These are phyloP conservation scores for Cassiopea andromeda DNA, from an alignment of 30 jellyfish, hydroid and myxozoan species.

Conservation along the genomic window DNA sequence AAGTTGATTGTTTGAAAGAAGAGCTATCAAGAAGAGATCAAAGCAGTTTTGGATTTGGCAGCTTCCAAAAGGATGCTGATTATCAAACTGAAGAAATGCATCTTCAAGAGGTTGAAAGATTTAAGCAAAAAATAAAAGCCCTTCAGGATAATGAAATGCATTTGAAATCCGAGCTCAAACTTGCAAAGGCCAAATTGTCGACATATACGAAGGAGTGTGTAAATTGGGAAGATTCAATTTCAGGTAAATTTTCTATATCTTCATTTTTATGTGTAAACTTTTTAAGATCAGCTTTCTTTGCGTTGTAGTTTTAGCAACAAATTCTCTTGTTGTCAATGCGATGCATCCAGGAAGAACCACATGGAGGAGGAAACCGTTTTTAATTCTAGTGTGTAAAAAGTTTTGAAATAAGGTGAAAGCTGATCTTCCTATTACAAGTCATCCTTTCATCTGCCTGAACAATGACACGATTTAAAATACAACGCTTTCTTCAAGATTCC, in stretches of 20 bases:
- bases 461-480: too few relatives aligned
- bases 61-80: conserved; percentile 12
- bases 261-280: too few relatives aligned
- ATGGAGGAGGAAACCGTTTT: too few relatives aligned
- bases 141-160: conserved; percentile 53
- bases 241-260: conserved; percentile 17
- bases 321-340: too few relatives aligned
- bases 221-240: conserved; percentile 68
- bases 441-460: too few relatives aligned
- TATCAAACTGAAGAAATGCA: conserved; percentile 20
- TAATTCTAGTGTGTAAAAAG: too few relatives aligned
- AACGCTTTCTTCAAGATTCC: too few relatives aligned
- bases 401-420: too few relatives aligned
- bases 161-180: conserved; percentile 56
- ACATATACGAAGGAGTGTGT: conserved; percentile 54
- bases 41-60: neutral
- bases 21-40: conserved; percentile 41
- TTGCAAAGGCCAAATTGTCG: conserved; percentile 40
- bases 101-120: conserved; percentile 32
- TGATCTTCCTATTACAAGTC: too few relatives aligned
- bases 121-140: conserved; percentile 13
- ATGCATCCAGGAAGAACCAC: too few relatives aligned
- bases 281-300: too few relatives aligned
- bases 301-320: too few relatives aligned
- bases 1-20: conserved; percentile 68